phyloP scores from a whole-genome alignment of 1,140 invertebrate genomes.

The Adoxophyes honmai region DNA sequence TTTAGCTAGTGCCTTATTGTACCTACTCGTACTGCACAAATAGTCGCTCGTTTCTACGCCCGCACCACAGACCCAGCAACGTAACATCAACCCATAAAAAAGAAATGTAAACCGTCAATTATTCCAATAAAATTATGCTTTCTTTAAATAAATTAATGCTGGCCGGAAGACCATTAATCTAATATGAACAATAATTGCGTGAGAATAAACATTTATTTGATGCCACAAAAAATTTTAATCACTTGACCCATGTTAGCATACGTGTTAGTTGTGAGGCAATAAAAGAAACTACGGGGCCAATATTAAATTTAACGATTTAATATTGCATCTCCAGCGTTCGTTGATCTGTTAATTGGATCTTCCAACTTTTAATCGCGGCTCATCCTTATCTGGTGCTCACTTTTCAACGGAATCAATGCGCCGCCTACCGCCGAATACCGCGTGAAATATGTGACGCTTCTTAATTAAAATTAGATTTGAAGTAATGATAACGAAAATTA shows the following conservation, averaged over 20 bases:
- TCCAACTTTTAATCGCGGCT: slow-evolving; percentile 29
- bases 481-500: slow-evolving; percentile 64
- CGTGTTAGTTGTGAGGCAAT: slow-evolving; percentile 64
- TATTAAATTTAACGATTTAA: slow-evolving; percentile 75
- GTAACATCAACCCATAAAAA: background rate
- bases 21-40: no score
- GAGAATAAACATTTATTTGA: slow-evolving; percentile 64
- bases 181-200: slow-evolving; percentile 58
- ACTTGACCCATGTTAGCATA: slow-evolving; percentile 49
- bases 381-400: slow-evolving; percentile 39
- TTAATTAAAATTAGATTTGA: slow-evolving; percentile 74
- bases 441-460: slow-evolving; percentile 73
- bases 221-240: slow-evolving; percentile 49
- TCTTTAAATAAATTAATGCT: slow-evolving; percentile 33
- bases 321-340: slow-evolving; percentile 51
- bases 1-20: no score
- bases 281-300: slow-evolving; percentile 65
- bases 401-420: slow-evolving; percentile 40
- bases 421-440: slow-evolving; percentile 68
- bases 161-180: slow-evolving; percentile 38
- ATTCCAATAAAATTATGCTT: slow-evolving; percentile 19
- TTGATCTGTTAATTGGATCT: slow-evolving; percentile 34
- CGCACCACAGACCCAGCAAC: no score
- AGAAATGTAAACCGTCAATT: background rate
- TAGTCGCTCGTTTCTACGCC: no score